Base-by-base conservation (phyloP, 2,888 invertebrate genomes). In the Galerucella pusilla region DNA sequence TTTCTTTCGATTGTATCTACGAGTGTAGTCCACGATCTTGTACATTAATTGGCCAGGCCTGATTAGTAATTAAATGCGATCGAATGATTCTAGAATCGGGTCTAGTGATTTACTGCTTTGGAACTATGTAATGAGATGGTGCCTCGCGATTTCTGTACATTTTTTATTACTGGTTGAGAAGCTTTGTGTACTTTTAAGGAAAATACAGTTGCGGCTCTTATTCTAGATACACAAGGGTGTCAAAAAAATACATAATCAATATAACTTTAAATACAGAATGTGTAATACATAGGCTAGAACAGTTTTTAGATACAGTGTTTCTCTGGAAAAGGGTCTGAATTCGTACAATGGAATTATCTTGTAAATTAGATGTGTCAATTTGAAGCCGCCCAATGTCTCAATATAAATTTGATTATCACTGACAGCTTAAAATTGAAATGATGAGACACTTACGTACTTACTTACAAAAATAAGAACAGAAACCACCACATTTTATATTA, bases 61-160 rank as follows among this genome's bases (percentile, higher is more conserved):
- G 83, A 85, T 84, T 84, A 83, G 84, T 84, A 85, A 85, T 85
- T 85, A 85, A 85, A 84, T 82, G 81, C 83, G 83, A 82, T 82
- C 83, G 81, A 79, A 79, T 73, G 74, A 73, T 67, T 66, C 70
- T 46, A 66, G 74, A 71, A 77, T 77, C 71, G 65, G 67, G 61
- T 54, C 68, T 63, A 77, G 83, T 82, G 82, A 82, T 82, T 83
- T 82, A 82, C 80, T 77, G 73, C 77, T 57, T 68, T 68, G 71
- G 74, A 75, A 76, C 79, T 78, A 73, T 77, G 80, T 80, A 81
- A 79, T 79, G 81, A 81, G 82, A 82, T 81, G 78, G 81, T 77
- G 77, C 76, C 68, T 69, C 59, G 74, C 71, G 79, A 80, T 80
- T 77, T 75, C 74, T 61, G 57, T 66, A 69, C 25, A 79, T 71